Percentiles rank a stretch among this genome's conserved stretches.
Evolutionary conservation across 2,113 vertebrate species (phyloP).

Genomic region (Mus pahari): DNA sequence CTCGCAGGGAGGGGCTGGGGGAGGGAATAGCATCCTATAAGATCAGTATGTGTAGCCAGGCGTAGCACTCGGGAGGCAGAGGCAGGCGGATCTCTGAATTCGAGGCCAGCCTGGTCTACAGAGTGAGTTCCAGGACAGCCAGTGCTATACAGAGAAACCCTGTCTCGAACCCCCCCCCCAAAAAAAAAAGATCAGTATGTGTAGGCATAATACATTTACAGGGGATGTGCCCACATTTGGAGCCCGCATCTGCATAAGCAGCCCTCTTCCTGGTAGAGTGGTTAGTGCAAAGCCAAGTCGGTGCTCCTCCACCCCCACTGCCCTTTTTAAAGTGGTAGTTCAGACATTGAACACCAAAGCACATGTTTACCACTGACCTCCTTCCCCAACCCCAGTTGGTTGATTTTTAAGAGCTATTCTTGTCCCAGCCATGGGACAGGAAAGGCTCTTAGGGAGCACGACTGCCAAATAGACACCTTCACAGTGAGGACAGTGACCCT

Average conservation of each 20-base stretch:
- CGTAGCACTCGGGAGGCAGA: too few species aligned
- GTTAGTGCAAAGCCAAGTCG: slow-evolving; percentile 10
- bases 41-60: neutral
- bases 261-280: slow-evolving; percentile 11
- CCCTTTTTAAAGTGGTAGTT: neutral
- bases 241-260: neutral
- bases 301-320: neutral
- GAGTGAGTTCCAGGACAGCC: too few species aligned
- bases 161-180: too few species aligned
- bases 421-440: neutral
- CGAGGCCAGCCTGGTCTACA: too few species aligned
- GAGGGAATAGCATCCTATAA: neutral
- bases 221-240: neutral
- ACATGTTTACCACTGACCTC: neutral
- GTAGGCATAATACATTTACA: neutral
- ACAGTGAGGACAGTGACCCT: neutral
- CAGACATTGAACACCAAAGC: neutral
- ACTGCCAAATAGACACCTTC: neutral
- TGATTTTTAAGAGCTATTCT: slow-evolving; percentile 24
- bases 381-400: neutral
- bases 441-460: neutral
- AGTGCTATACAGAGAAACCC: too few species aligned
- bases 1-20: neutral
- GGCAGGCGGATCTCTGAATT: too few species aligned
- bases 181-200: neutral